Percentiles rank a stretch among this genome's conserved stretches.
Evolutionary conservation across 2,113 vertebrate genomes (phyloP).

Genomic region (Arenaria interpres): DNA sequence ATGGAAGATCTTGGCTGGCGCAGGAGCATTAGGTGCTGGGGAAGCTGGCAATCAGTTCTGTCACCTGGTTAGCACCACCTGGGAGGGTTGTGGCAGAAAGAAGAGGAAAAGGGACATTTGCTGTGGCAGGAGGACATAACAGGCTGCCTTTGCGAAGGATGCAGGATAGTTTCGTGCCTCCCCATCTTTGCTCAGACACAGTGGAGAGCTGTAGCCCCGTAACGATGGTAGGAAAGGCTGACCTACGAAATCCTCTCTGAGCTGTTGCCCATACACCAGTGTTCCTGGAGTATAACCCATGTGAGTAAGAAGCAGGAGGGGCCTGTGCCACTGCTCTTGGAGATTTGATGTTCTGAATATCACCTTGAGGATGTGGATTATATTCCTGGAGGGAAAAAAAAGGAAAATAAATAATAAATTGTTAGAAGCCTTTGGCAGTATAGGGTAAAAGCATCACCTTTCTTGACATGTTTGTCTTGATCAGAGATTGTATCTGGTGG

Average conservation of each 20-base stretch:
- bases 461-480: constrained; percentile 15
- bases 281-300: neutral
- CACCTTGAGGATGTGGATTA: neutral
- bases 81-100: neutral
- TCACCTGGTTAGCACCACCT: neutral
- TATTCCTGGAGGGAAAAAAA: neutral
- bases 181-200: neutral
- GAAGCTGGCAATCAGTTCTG: neutral
- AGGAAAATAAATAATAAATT: neutral
- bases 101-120: neutral
- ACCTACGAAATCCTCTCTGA: neutral
- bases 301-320: neutral
- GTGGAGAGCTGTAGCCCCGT: neutral
- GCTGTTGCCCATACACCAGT: neutral
- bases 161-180: neutral
- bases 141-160: neutral
- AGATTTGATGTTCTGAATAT: neutral
- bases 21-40: neutral
- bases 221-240: neutral
- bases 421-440: neutral
- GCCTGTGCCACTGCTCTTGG: neutral
- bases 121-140: neutral
- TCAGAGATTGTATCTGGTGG: neutral
- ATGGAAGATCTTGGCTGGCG: neutral
- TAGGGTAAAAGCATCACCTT: neutral